Evolutionary conservation across 2,113 vertebrate genomes (phyloP), one percentile per base, ranked within the genome.

Genomic region (Peromyscus leucopus): DNA sequence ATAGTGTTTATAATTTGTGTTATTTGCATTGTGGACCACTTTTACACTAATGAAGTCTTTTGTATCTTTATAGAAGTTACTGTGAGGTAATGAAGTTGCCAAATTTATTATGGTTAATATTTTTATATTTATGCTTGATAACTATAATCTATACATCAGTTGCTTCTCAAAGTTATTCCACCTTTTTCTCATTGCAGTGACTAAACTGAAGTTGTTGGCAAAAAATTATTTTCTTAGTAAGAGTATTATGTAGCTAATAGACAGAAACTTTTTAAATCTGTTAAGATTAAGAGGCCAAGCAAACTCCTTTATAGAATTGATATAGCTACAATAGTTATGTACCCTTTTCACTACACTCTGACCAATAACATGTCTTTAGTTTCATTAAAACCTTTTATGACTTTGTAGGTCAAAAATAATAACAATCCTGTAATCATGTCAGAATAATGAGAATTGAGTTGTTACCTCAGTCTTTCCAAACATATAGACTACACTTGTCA

Each of bases 341-440:
- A 22, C 21, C 19, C 21, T 21, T 87, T 57, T 57, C 21, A 72
- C 13, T 72, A 17, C 9, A 69, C 26, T 3, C 36, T 59, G 8
- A 74, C 7, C 1, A 21, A 36, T 42, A 48, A 51, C 13, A 9
- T 89, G 13, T 36, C 36, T 87, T 69, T 10, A 10, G 9, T 87
- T 94, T 94, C 39, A 96, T 96, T 90, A 86, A 93, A 92, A 90
- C 55, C 4, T 39, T 86, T 63, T 10, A 71, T 8, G 74, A 88
- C 88, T 84, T 76, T 21, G 17, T 90, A 80, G 24, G 19, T 76
- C 12, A 89, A 96, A 93, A 74, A 88, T 4, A 55, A 19, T 15
- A 31, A 67, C 3, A 86, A 90, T 55, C 48, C 5, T 94, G n/a
- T 87, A 71, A 94, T 76, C 82, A 75, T 63, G 72, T 26, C 79